phyloP scores from a whole-genome alignment of 2,888 invertebrate genomes.

The Ctenicera cuprea region DNA sequence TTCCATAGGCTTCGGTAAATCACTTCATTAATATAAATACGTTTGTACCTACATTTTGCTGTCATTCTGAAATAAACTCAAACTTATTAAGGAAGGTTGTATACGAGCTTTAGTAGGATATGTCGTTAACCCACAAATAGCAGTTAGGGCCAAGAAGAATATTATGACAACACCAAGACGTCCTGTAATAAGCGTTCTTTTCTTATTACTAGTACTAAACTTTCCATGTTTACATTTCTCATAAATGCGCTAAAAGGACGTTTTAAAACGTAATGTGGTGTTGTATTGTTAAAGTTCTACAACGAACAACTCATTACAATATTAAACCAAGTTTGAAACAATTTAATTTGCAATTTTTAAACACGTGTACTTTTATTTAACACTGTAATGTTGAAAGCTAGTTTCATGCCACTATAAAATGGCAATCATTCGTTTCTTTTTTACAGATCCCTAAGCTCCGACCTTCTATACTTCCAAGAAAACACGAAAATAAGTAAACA shows the following conservation, averaged over 20 bases:
- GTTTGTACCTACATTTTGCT: neutral
- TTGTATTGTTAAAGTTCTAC: neutral
- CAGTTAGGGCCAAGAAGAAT: constrained; percentile 34
- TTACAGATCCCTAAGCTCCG: neutral
- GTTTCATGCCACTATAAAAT: too few relatives aligned
- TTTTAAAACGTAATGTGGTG: constrained; percentile 20
- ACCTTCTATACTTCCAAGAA: neutral
- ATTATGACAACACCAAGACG: constrained; percentile 39
- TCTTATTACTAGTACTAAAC: constrained; percentile 31
- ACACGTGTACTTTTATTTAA: too few relatives aligned
- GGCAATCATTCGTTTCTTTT: too few relatives aligned
- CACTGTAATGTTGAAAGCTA: too few relatives aligned
- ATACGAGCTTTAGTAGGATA: constrained; percentile 17
- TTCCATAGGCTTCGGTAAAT: neutral
- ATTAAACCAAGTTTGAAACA: neutral
- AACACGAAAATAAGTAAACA: constrained; percentile 37
- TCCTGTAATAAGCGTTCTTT: constrained; percentile 24
- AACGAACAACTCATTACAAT: neutral
- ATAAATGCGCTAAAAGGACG: constrained; percentile 5
- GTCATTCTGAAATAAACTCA: constrained; percentile 5
- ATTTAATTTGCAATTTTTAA: neutral
- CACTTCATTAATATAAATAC: neutral
- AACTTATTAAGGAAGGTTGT: constrained; percentile 23
- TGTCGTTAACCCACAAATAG: constrained; percentile 37
- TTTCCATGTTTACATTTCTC: constrained; percentile 26